Evolutionary conservation across 2,797 vertebrate species (phyloP).

Genomic region (Enteromius treurensis): DNA sequence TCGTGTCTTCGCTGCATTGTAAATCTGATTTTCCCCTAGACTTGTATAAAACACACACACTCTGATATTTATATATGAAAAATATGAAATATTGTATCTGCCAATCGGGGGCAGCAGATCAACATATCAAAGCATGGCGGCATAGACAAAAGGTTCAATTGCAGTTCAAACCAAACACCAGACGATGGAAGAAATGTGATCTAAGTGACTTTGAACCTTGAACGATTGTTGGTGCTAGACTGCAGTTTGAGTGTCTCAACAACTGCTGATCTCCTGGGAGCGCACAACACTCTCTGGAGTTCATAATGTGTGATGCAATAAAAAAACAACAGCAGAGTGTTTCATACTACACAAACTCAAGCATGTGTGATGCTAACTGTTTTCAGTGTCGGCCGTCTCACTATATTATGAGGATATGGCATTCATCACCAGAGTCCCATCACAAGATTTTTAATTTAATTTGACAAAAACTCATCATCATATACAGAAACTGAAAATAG

Average conservation of each 20-base stretch:
- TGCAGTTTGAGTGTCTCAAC: background rate
- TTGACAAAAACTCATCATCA: background rate
- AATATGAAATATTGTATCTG: slow-evolving; percentile 3
- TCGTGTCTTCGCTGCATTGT: slow-evolving; percentile 12
- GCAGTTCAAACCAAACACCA: background rate
- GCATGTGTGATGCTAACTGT: background rate
- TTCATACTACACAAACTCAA: background rate
- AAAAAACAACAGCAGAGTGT: background rate
- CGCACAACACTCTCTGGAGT: background rate
- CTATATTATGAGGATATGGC: background rate
- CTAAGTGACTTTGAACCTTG: slow-evolving; percentile 27
- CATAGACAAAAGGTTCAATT: background rate
- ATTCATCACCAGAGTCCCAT: background rate
- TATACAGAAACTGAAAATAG: background rate
- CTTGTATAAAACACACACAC: slow-evolving; percentile 24
- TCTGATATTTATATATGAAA: slow-evolving; percentile 23
- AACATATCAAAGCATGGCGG: background rate
- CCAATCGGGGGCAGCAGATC: background rate
- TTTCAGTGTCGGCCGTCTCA: background rate
- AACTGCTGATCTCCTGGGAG: background rate
- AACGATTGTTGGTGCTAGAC: background rate
- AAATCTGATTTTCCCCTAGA: slow-evolving; percentile 36
- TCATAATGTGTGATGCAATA: background rate
- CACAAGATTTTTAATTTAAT: background rate
- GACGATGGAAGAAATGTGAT: slow-evolving; percentile 1